These are phyloP conservation scores for Halesus radiatus DNA, from an alignment of 1,140 invertebrate genomes.

Conservation along the genomic window DNA sequence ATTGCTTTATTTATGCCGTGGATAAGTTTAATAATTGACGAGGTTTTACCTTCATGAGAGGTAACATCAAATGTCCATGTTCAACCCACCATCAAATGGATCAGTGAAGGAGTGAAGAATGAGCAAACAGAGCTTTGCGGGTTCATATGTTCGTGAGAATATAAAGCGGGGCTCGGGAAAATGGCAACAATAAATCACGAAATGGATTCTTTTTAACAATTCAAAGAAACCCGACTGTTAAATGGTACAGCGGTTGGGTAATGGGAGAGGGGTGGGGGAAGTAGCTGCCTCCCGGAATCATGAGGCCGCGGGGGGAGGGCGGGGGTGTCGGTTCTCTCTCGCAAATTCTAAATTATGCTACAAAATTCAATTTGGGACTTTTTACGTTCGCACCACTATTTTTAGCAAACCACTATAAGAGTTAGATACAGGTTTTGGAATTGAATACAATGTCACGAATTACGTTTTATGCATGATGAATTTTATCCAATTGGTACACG, in stretches of 20 bases:
- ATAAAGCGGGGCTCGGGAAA: constrained; percentile 39
- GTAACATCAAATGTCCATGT: not conserved
- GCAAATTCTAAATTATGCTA: not conserved
- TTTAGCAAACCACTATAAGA: not conserved
- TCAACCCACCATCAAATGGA: not conserved
- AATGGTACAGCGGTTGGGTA: constrained; percentile 4
- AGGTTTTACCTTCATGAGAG: not conserved
- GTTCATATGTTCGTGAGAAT: constrained; percentile 23
- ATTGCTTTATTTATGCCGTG: constrained; percentile 21
- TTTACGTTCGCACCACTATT: not conserved
- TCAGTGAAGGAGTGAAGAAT: not conserved
- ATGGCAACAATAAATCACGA: constrained; percentile 50
- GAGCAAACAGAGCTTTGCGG: constrained; percentile 15
- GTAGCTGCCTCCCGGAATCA: no score
- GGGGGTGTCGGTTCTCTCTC: no score
- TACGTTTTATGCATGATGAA: not conserved
- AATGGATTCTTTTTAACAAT: constrained; percentile 51
- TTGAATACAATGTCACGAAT: not conserved
- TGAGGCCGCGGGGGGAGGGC: no score
- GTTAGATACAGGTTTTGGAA: not conserved
- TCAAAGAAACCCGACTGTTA: constrained; percentile 45
- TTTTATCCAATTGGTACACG: not conserved
- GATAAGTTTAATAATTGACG: not conserved
- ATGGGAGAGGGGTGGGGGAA: not conserved
- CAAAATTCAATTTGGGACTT: no score